Evolutionary conservation across 2,888 invertebrate species (phyloP).

Genomic region (Dolichomitus sp.): DNA sequence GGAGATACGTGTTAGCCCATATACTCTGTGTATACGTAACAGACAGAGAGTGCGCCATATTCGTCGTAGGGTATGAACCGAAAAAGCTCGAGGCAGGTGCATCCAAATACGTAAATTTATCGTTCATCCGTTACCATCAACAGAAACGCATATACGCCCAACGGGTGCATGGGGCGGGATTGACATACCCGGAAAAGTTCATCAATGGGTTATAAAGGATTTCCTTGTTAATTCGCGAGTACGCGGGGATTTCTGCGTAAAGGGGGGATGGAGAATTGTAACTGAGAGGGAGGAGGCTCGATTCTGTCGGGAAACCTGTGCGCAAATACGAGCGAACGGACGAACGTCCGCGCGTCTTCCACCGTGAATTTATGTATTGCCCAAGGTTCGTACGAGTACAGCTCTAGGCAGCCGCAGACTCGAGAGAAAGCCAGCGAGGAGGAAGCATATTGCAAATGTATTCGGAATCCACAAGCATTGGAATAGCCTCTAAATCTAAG

Average conservation of each 20-base stretch:
- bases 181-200: conserved; percentile 42
- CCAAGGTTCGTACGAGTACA: conserved; percentile 25
- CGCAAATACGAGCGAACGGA: conserved; percentile 27
- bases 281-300: conserved; percentile 1
- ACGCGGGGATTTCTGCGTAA: background rate
- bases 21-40: conserved; percentile 32
- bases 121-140: conserved; percentile 52
- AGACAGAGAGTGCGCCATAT: conserved; percentile 33
- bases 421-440: conserved; percentile 43
- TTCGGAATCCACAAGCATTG: conserved; percentile 71
- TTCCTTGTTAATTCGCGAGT: conserved; percentile 51
- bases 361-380: conserved; percentile 65
- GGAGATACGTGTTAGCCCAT: conserved; percentile 54
- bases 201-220: conserved; percentile 46
- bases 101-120: conserved; percentile 62
- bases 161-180: background rate
- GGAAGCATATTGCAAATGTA: conserved; percentile 70
- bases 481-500: conserved; percentile 74
- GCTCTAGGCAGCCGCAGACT: conserved; percentile 14
- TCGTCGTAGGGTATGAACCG: conserved; percentile 4
- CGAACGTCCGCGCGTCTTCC: conserved; percentile 60
- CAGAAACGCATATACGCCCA: background rate
- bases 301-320: conserved; percentile 28
- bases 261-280: background rate
- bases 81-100: conserved; percentile 42